phyloP scores from a whole-genome alignment of 2,888 invertebrate species.

The Epinotia ramella region DNA sequence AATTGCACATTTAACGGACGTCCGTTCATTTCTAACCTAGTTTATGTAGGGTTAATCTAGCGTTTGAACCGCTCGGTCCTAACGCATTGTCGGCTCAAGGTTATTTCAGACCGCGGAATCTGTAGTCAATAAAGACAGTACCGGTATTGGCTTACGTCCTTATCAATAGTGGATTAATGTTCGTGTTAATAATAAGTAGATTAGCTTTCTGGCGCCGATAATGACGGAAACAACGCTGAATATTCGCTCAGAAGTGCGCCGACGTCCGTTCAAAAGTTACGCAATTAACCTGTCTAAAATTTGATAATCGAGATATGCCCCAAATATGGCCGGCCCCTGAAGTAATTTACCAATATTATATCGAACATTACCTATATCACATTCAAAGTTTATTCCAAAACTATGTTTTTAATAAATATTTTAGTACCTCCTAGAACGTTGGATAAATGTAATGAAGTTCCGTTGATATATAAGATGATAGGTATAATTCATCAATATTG shows the following conservation, averaged over 20 bases:
- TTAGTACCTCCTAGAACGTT: constrained; percentile 46
- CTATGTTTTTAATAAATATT: constrained; percentile 42
- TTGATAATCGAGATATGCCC: neutral
- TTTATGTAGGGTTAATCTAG: neutral
- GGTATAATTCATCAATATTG: constrained; percentile 57
- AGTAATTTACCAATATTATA: constrained; percentile 30
- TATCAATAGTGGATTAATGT: no score
- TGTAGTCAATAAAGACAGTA: no score
- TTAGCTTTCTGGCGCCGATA: no score
- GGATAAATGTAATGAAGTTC: constrained; percentile 43
- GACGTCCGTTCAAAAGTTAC: neutral
- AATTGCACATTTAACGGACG: neutral
- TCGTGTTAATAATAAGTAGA: no score
- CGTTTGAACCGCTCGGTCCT: no score
- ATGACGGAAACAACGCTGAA: no score
- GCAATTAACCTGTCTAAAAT: neutral
- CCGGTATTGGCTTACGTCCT: no score
- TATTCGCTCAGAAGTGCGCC: neutral
- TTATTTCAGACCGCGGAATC: no score
- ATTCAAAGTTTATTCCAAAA: constrained; percentile 46
- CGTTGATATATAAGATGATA: constrained; percentile 37
- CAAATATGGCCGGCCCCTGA: neutral
- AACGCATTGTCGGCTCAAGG: no score
- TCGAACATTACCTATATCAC: constrained; percentile 42
- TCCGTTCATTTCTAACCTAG: neutral